Conservation (phyloP, 2,888 invertebrate species). For the Zootermopsis nevadensis region DNA sequence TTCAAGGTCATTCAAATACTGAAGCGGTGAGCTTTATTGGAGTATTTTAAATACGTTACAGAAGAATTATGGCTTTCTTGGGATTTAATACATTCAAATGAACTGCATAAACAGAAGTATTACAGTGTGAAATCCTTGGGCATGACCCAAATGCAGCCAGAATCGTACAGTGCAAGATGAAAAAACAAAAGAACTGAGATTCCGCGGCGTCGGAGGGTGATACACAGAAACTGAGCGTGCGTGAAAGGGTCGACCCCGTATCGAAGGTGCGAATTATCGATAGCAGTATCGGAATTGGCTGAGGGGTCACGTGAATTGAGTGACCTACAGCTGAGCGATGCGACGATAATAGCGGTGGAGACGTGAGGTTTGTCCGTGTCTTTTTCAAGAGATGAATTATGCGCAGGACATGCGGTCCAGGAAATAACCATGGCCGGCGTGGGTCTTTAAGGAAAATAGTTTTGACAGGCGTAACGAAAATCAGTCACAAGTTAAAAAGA, state of each 20-base stretch:
- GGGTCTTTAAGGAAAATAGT: neutral
- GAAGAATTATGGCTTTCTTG: no score
- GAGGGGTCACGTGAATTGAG: neutral
- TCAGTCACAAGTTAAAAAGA: neutral
- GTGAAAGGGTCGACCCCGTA: conserved; percentile 6
- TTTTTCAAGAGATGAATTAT: neutral
- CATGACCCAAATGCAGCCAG: neutral
- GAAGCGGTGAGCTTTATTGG: no score
- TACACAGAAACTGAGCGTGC: neutral
- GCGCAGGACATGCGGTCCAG: neutral
- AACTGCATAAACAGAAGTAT: no score
- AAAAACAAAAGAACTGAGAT: neutral
- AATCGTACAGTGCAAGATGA: neutral
- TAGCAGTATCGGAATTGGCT: conserved; percentile 7
- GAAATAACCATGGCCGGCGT: neutral
- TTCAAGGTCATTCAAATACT: no score
- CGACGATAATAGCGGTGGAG: neutral
- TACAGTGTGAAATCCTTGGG: neutral
- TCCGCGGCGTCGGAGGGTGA: neutral
- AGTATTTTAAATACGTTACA: no score
- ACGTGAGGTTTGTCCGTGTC: conserved; percentile 11
- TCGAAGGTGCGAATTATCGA: neutral
- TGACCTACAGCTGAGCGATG: neutral
- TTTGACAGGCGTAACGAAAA: neutral
- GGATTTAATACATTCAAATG: no score